Evolutionary conservation across 2,113 vertebrate species (phyloP).

Genomic region (Microcebus tavaratra): DNA sequence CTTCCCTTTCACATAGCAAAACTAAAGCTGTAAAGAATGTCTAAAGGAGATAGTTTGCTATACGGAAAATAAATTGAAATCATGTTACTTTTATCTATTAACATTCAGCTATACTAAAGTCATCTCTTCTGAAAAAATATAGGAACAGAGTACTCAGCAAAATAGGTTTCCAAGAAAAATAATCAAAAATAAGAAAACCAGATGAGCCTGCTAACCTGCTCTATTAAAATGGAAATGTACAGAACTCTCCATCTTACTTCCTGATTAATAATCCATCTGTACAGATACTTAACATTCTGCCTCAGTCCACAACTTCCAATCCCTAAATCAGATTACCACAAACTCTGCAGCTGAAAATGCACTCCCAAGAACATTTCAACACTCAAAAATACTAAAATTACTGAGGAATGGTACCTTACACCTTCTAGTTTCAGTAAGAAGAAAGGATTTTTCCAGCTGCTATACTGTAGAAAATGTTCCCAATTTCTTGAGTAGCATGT

Average conservation of each 20-base stretch:
- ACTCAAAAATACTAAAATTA: constrained; percentile 49
- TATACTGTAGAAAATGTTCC: constrained; percentile 47
- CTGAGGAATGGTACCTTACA: constrained; percentile 40
- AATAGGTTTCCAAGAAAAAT: constrained; percentile 29
- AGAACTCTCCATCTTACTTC: constrained; percentile 19
- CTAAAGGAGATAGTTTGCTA: background rate
- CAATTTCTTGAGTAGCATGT: background rate
- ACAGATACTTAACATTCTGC: constrained; percentile 47
- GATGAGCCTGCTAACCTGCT: constrained; percentile 1
- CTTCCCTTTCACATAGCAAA: constrained; percentile 12
- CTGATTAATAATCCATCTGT: constrained; percentile 51
- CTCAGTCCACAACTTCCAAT: background rate
- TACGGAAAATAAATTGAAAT: constrained; percentile 39
- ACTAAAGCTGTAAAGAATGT: constrained; percentile 46
- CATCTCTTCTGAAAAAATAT: constrained; percentile 36
- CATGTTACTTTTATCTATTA: constrained; percentile 16
- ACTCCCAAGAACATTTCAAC: constrained; percentile 42
- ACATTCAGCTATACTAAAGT: constrained; percentile 28
- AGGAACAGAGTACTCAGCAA: background rate
- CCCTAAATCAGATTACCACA: constrained; percentile 29
- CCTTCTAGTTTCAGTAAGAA: constrained; percentile 33
- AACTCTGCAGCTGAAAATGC: constrained; percentile 43
- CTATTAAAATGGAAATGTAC: constrained; percentile 45
- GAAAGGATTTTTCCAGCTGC: constrained; percentile 59
- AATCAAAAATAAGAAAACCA: constrained; percentile 40